These are phyloP conservation scores for Diplosoma virens DNA, from an alignment of 23 tunicate genomes.

Conservation along the genomic window DNA sequence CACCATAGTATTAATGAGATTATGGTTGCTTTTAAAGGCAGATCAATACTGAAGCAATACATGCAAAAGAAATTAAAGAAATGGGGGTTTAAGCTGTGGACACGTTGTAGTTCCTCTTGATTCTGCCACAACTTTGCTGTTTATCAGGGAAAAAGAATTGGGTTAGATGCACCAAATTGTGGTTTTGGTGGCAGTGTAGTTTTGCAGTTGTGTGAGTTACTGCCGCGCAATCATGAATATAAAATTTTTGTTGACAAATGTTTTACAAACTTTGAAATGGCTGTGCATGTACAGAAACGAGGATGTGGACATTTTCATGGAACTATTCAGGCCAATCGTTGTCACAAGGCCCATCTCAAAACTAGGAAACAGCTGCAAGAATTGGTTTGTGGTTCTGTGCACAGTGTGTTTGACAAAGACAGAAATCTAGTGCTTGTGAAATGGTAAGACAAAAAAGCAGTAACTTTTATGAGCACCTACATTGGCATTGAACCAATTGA, in stretches of 20 bases:
- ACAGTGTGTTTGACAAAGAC: slow-evolving; percentile 1
- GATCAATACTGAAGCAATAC: neutral
- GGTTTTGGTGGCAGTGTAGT: neutral
- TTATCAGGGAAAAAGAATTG: neutral
- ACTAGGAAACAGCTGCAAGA: neutral
- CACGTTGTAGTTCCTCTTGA: neutral
- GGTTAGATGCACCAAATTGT: neutral
- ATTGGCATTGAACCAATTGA: neutral
- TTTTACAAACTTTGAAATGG: slow-evolving; percentile 14
- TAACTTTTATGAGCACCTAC: slow-evolving; percentile 3
- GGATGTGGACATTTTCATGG: neutral
- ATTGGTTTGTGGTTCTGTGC: neutral
- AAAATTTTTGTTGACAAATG: slow-evolving; percentile 6
- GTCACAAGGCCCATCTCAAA: slow-evolving; percentile 7
- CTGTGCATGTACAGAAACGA: neutral
- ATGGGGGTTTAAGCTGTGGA: slow-evolving; percentile 6
- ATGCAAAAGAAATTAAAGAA: neutral
- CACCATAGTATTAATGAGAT: neutral
- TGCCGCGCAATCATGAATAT: neutral
- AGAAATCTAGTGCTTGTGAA: neutral
- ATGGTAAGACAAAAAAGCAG: slow-evolving; percentile 13
- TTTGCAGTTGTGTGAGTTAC: neutral
- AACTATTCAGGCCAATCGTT: neutral
- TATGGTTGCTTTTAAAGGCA: no score
- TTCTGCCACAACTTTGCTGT: neutral